These are phyloP conservation scores for Fratercula arctica DNA, from an alignment of 2,797 vertebrate genomes.

Conservation along the genomic window DNA sequence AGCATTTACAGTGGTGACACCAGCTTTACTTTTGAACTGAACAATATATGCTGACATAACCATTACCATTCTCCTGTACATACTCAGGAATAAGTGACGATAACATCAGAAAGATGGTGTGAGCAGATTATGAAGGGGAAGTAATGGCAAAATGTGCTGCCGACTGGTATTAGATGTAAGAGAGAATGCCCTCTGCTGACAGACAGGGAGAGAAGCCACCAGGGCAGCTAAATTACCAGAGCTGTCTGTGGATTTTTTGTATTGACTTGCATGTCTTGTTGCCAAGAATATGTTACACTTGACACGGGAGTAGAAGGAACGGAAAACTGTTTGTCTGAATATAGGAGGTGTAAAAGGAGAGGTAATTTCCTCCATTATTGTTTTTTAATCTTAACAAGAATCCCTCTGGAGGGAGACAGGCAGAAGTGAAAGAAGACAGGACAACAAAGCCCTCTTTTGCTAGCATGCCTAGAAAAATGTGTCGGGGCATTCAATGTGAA, in stretches of 20 bases:
- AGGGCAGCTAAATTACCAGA: background rate
- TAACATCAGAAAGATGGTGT: background rate
- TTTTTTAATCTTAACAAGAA: background rate
- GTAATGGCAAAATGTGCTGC: background rate
- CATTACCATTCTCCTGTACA: background rate
- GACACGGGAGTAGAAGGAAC: background rate
- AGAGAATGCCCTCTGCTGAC: background rate
- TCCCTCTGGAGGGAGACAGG: background rate
- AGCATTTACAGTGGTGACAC: background rate
- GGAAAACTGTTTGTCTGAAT: background rate
- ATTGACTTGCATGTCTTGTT: background rate
- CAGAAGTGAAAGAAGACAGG: background rate
- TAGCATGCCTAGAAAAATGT: background rate
- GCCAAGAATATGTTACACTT: background rate
- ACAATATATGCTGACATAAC: background rate
- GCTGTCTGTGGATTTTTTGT: background rate
- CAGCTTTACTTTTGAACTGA: background rate
- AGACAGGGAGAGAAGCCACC: background rate
- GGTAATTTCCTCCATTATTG: background rate
- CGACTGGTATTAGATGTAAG: background rate
- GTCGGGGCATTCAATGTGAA: background rate
- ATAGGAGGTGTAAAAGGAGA: background rate
- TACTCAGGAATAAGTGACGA: background rate
- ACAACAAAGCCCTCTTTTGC: background rate
- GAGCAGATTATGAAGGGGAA: background rate